phyloP scores from a whole-genome alignment of 35 echinoderm and acorn worm species.

The Lytechinus pictus region DNA sequence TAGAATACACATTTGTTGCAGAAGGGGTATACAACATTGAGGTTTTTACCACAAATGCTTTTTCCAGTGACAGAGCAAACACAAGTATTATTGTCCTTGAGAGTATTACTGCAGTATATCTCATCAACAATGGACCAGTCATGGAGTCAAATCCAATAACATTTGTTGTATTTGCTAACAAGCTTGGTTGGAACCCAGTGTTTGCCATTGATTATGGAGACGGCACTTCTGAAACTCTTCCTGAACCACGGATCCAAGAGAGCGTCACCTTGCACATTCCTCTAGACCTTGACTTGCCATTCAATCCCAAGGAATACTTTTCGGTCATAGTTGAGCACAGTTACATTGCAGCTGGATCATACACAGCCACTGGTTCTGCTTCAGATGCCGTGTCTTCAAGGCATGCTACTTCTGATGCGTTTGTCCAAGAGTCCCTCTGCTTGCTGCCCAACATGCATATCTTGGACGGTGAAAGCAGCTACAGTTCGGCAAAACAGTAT shows the following conservation, averaged over 20 bases:
- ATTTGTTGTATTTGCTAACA: slow-evolving; percentile 73
- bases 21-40: neutral
- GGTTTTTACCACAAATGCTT: neutral
- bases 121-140: slow-evolving; percentile 83
- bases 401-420: slow-evolving; percentile 55
- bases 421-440: slow-evolving; percentile 61
- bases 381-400: slow-evolving; percentile 55
- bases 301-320: slow-evolving; percentile 66
- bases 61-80: neutral
- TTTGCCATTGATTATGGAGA: slow-evolving; percentile 75
- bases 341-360: slow-evolving; percentile 61
- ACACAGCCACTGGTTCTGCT: slow-evolving; percentile 54
- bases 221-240: slow-evolving; percentile 35
- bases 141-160: slow-evolving; percentile 52
- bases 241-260: slow-evolving; percentile 24
- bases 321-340: slow-evolving; percentile 54
- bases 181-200: slow-evolving; percentile 56
- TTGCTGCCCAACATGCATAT: slow-evolving; percentile 71
- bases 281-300: slow-evolving; percentile 63
- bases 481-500: slow-evolving; percentile 50
- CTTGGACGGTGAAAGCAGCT: slow-evolving; percentile 58
- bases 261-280: slow-evolving; percentile 55
- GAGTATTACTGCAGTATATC: slow-evolving; percentile 69
- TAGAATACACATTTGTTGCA: neutral
- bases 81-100: slow-evolving; percentile 26